A percentile compares a stretch with the other conserved stretches of the same genome.
Conservation (phyloP, 2,888 invertebrate genomes). For the Xestia c-nigrum region DNA sequence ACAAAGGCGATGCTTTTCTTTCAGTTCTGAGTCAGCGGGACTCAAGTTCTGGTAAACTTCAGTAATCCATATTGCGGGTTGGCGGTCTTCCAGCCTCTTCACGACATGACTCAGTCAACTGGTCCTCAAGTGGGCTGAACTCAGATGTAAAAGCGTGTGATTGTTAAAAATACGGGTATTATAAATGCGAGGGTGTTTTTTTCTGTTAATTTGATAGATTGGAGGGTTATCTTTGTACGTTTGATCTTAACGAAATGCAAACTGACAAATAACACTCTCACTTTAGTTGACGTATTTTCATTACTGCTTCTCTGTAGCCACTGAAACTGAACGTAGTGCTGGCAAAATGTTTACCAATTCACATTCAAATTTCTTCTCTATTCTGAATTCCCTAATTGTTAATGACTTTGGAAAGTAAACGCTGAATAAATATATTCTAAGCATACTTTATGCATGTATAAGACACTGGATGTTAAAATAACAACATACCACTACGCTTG, state of each 20-base stretch:
- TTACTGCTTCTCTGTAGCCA: background rate
- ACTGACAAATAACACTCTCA: background rate
- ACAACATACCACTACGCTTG: no score
- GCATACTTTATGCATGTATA: no score
- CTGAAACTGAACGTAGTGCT: background rate
- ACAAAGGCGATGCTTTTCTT: conserved; percentile 10
- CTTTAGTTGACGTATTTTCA: background rate
- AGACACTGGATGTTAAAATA: background rate
- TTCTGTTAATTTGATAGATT: background rate
- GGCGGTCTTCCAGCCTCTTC: conserved; percentile 39
- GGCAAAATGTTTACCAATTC: no score
- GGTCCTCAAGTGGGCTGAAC: conserved; percentile 17
- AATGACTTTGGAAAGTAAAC: no score
- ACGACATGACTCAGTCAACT: conserved; percentile 26
- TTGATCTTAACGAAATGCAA: background rate
- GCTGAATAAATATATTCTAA: no score
- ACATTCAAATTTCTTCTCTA: no score
- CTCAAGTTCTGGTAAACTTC: conserved; percentile 21
- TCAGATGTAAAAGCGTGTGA: background rate
- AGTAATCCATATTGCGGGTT: conserved; percentile 38
- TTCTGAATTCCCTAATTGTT: no score
- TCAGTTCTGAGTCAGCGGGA: conserved; percentile 26
- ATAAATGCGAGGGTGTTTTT: background rate
- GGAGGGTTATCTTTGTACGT: background rate
- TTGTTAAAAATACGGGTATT: background rate